Base-by-base conservation (phyloP, 2,113 vertebrate species). In the Rostratula benghalensis region DNA sequence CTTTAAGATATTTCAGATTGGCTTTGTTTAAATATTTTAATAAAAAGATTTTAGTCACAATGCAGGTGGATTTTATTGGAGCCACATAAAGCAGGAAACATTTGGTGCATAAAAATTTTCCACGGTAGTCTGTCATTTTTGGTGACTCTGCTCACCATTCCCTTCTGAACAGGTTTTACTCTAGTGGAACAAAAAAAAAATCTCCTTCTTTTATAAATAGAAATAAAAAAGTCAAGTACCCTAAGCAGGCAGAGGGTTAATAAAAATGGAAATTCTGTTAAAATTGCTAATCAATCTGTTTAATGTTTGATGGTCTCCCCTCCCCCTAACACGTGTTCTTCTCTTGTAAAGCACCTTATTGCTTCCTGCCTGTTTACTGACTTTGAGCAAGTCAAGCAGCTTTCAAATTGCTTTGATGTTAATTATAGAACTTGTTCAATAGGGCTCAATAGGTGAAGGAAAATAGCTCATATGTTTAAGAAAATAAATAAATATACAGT, bases 391-490 rank as follows among this genome's bases (percentile, higher is more conserved):
- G 89, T 96, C 80, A 79, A 89, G 83, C 92, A 95, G 92, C 95
- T 96, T 96, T 94, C 86, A 89, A 13, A 91, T 90, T 92, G 89
- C 94, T 97, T 97, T 96, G 95, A 96, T 95, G 92, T 84, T 96
- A 96, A 96, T 96, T 97, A 91, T 87, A 87, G 91, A 94, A 96
- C 56, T 41, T 95, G 73, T 68, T 95, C 94, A 69, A 37, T 84
- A 96, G 60, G 79, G 43, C 53, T 94, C 81, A 83, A 73, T 96
- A 90, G 94, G 94, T 96, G 86, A 84, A 51, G 73, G 69, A 79
- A 95, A 93, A 89, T 61, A 93, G 53, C 83, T 96, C 39, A 2
- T 83, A 53, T 73, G 60, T 94, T 92, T 82, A 89, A 94, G 95
- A 82, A 92, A 94, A 90, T 96, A 94, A 89, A 92, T 81, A 83